Evolutionary conservation across 2,113 vertebrate species (phyloP).

Genomic region (Lota lota): DNA sequence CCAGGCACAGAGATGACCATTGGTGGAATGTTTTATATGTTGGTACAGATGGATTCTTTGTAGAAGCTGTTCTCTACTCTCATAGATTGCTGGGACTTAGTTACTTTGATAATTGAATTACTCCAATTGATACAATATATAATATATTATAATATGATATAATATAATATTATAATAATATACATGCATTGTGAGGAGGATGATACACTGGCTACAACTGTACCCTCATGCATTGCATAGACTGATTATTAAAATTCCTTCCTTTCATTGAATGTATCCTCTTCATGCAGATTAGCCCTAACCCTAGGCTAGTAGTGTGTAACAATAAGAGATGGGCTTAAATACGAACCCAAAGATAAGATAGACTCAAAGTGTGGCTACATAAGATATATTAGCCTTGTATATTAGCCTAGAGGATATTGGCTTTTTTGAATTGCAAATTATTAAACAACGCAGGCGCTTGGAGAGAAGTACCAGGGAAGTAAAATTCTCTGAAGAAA

Average conservation of each 20-base stretch:
- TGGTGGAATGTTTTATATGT: slow-evolving; percentile 36
- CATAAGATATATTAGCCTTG: too few species aligned
- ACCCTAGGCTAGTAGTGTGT: slow-evolving; percentile 54
- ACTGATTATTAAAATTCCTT: slow-evolving; percentile 24
- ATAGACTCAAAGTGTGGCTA: too few species aligned
- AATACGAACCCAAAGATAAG: slow-evolving; percentile 32
- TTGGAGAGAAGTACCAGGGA: too few species aligned
- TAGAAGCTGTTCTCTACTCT: slow-evolving; percentile 9
- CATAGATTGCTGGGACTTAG: neutral
- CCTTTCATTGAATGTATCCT: slow-evolving; percentile 18
- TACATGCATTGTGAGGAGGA: neutral
- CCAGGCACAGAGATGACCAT: slow-evolving; percentile 38
- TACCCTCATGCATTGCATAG: slow-evolving; percentile 29
- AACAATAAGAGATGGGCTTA: slow-evolving; percentile 49
- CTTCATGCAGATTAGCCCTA: slow-evolving; percentile 29
- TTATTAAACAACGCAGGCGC: too few species aligned
- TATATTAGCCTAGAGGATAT: too few species aligned
- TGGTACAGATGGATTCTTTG: slow-evolving; percentile 20
- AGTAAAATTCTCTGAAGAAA: too few species aligned
- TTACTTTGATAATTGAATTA: neutral
- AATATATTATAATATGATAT: too few species aligned
- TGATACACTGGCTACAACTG: slow-evolving; percentile 23
- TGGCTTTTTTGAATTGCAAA: too few species aligned
- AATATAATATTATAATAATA: too few species aligned
- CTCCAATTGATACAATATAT: neutral